Base-by-base conservation (phyloP, 2,113 vertebrate species). In the Baryphthengus martii region DNA sequence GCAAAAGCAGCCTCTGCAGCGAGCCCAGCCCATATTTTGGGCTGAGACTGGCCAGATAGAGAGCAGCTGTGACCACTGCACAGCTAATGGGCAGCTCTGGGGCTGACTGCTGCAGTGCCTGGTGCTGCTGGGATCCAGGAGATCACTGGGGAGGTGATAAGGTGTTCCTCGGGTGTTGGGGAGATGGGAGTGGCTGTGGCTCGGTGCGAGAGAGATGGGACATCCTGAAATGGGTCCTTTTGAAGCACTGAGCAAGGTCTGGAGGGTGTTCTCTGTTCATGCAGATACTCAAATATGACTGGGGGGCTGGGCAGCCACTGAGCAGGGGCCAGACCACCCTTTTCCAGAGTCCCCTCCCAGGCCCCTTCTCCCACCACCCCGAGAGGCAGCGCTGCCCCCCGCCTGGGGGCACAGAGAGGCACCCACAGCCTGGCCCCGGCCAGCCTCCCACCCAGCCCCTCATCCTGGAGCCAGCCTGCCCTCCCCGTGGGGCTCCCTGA, bases 1-100 rank as follows among this genome's bases (percentile, higher is more conserved):
- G 8, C 11, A 9, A 25, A 52, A 6, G 2, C 7, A 11, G 21
- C 4, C 0, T 5, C 20, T 53, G 5, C 20, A 2, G 9, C 16
- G 63, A 91, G 35, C 56, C 25, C 74, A 26, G 71, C 37, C 39
- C 10, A 83, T 52, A 11, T 65, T 92, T 68, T 75, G 53, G 62
- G 58, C 17, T 88, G 49, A 74, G 55, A 80, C 13, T 13, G 28
- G 44, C 19, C 1, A 0, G 37, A 66, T 4, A 66, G 17, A 72
- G 53, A 80, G 19, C 71, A 91, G 78, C 66, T 85, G 62, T 37
- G 20, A 63, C 6, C 45, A 8, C n/a, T 47, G 25, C 25, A 68
- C 42, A 17, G n/a, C 70, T 33, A 63, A 75, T 0, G 2, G 62
- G 55, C 80, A 44, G 31, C 31, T 29, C 50, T 66, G 70, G 20